phyloP scores from a whole-genome alignment of 2,888 invertebrate species.

The Aethes cnicana region DNA sequence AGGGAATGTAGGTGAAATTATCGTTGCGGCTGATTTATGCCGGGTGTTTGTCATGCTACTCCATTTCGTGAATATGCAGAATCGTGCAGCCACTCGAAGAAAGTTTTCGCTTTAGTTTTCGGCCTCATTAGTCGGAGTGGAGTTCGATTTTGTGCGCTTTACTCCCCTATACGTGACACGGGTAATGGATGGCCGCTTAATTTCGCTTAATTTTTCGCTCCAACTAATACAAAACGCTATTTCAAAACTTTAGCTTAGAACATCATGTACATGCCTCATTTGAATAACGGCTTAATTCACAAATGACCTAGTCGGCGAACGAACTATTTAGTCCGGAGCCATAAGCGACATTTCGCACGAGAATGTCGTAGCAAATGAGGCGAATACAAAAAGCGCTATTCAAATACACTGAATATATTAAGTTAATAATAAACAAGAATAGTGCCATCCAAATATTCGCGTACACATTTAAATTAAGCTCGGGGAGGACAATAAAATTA shows the following conservation, averaged over 20 bases:
- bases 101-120: constrained; percentile 38
- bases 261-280: constrained; percentile 22
- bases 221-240: constrained; percentile 16
- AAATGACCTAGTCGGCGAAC: constrained; percentile 26
- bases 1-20: constrained; percentile 55
- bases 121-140: constrained; percentile 36
- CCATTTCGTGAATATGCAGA: constrained; percentile 40
- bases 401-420: constrained; percentile 31
- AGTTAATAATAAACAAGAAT: constrained; percentile 30
- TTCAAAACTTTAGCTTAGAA: constrained; percentile 20
- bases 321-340: constrained; percentile 24
- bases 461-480: constrained; percentile 35
- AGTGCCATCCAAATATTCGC: constrained; percentile 29
- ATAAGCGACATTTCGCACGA: constrained; percentile 21
- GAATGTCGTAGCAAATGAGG: constrained; percentile 27
- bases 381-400: constrained; percentile 25
- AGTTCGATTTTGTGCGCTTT: constrained; percentile 27
- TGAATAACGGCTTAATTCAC: constrained; percentile 27
- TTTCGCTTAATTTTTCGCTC: constrained; percentile 11
- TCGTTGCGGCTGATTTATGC: constrained; percentile 56
- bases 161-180: constrained; percentile 2
- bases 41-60: constrained; percentile 43
- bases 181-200: constrained; percentile 23
- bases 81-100: constrained; percentile 24
- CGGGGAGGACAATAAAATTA: constrained; percentile 35